These are phyloP conservation scores for Malachius bipustulatus DNA, from an alignment of 2,888 invertebrate genomes.

Conservation along the genomic window DNA sequence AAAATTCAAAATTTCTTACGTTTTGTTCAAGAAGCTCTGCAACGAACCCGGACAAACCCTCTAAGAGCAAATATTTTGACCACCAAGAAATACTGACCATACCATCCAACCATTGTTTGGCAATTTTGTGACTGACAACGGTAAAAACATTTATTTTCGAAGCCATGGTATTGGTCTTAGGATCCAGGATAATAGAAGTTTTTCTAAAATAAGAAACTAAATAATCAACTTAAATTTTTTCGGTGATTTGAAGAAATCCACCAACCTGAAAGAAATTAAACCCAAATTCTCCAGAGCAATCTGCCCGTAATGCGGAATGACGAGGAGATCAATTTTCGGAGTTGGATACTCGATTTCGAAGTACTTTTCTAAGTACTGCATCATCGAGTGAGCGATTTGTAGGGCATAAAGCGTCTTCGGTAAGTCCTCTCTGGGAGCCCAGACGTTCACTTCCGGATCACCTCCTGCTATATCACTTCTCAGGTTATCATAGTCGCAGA, in stretches of 20 bases:
- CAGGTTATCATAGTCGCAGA: constrained; percentile 29
- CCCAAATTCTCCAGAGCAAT: constrained; percentile 48
- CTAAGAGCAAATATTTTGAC: constrained; percentile 60
- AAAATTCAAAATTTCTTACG: constrained; percentile 31
- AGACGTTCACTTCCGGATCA: constrained; percentile 35
- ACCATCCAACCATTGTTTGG: constrained; percentile 69
- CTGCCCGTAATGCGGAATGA: constrained; percentile 45
- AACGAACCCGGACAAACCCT: constrained; percentile 59
- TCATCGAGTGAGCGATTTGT: constrained; percentile 39
- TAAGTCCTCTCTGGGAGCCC: constrained; percentile 34
- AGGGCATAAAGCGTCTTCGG: constrained; percentile 38
- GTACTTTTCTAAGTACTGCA: constrained; percentile 41
- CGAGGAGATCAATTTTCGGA: constrained; percentile 46
- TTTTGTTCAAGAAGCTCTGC: constrained; percentile 43
- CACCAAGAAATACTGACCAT: constrained; percentile 58
- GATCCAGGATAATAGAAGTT: constrained; percentile 47
- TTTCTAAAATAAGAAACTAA: constrained; percentile 37
- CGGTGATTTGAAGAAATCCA: not conserved
- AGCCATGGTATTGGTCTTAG: constrained; percentile 35
- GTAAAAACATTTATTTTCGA: constrained; percentile 34
- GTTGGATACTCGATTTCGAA: constrained; percentile 43
- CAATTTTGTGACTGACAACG: constrained; percentile 53
- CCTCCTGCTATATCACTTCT: constrained; percentile 18
- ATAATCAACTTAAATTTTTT: not conserved
- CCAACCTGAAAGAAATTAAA: constrained; percentile 44